Evolutionary conservation across 2,888 invertebrate species (phyloP).

Genomic region (Campoplex nolae): DNA sequence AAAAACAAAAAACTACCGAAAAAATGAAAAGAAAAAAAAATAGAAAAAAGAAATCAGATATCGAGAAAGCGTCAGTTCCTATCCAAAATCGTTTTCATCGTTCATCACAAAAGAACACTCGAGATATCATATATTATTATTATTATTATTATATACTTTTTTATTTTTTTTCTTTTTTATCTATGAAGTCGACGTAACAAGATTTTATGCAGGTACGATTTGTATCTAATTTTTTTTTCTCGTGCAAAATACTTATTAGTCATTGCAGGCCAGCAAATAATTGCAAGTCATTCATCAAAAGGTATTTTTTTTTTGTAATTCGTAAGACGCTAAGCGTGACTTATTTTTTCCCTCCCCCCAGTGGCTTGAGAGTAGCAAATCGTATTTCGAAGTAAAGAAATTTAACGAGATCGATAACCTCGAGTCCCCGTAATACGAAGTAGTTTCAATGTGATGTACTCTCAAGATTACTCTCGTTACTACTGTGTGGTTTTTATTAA

Average conservation of each 20-base stretch:
- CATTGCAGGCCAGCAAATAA: slow-evolving; percentile 66
- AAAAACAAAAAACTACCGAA: slow-evolving; percentile 24
- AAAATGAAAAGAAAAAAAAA: background rate
- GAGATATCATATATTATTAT: slow-evolving; percentile 52
- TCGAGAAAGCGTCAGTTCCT: slow-evolving; percentile 69
- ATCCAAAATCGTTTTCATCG: slow-evolving; percentile 67
- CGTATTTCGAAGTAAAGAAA: slow-evolving; percentile 25
- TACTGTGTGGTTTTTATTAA: slow-evolving; percentile 56
- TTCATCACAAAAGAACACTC: slow-evolving; percentile 54
- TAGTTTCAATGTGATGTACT: slow-evolving; percentile 50
- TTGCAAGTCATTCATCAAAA: slow-evolving; percentile 65
- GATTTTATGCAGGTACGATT: slow-evolving; percentile 48
- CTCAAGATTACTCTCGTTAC: slow-evolving; percentile 57
- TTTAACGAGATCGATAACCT: background rate
- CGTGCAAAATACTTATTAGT: slow-evolving; percentile 56
- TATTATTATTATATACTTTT: slow-evolving; percentile 18
- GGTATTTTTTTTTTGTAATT: slow-evolving; percentile 62
- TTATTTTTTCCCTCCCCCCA: slow-evolving; percentile 34
- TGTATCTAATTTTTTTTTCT: slow-evolving; percentile 32
- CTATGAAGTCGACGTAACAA: slow-evolving; percentile 12
- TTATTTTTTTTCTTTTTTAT: slow-evolving; percentile 17
- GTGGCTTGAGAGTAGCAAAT: slow-evolving; percentile 64
- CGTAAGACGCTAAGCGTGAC: slow-evolving; percentile 59
- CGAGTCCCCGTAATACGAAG: slow-evolving; percentile 7
- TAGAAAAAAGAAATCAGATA: background rate